Evolutionary conservation across 2,888 invertebrate genomes (phyloP), one percentile per base, ranked within the genome.

Genomic region (Automeris io): DNA sequence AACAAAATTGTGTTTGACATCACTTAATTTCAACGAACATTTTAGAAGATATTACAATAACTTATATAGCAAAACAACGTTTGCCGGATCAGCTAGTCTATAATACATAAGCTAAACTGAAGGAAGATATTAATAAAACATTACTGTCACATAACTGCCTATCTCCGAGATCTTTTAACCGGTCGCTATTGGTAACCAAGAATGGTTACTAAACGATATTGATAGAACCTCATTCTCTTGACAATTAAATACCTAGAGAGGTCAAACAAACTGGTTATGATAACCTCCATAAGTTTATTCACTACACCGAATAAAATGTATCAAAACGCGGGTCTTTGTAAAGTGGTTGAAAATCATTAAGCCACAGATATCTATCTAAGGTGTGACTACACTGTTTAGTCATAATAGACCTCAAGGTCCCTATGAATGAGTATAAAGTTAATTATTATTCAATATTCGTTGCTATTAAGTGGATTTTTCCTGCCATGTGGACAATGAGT

Each of bases 371-470:
- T 43, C 40, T 44, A 52, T 43, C 50, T 37, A 48, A 57, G 59
- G 63, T 66, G 71, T 57, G 46, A 55, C 43, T 47, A 62, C 55
- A 60, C 41, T 40, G 49, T 50, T 57, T 50, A 45, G 50, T 50
- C 43, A 53, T 51, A 42, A 46, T 43, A 51, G 42, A 39, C 18
- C 26, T 31, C 39, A 40, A 35, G 37, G 37, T 12, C 24, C 23
- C 16, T 40, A 40, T 42, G 42, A 45, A 49, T 52, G 48, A 48
- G 47, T 41, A 48, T 39, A 29, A 26, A 38, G 32, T 45, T 47
- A 37, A 46, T 51, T 54, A 44, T 35, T 51, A 57, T 57, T 51
- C 57, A 22, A 37, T 37, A 32, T 23, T 32, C 23, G 31, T 37
- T 32, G 37, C 32, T 18, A 31, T 32, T 37, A 32, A 37, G n/a